Base-by-base conservation (phyloP, 2,113 vertebrate species). In the Antigone vipio region DNA sequence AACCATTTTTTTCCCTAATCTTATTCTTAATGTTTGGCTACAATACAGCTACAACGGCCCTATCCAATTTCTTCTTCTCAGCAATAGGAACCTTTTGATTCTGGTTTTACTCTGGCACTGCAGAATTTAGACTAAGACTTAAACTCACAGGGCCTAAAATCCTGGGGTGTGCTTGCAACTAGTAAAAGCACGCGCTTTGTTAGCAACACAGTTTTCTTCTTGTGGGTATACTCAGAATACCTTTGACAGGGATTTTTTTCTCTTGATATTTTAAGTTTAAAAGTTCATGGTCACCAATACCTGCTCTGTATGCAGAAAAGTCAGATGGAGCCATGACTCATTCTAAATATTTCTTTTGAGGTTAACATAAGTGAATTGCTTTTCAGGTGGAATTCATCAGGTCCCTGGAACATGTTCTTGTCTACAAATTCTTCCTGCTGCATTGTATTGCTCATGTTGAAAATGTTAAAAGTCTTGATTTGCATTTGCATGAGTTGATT, bases 381-480 rank as follows among this genome's bases (percentile, higher is more conserved):
- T 64, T 81, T 74, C 95, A 94, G 85, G 71, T 90, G 40, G 91
- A 88, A 92, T 78, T 67, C 59, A 92, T 90, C 73, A 91, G 52
- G 66, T 59, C 66, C 74, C 32, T 3, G 5, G 66, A 82, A 89
- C 2, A 2, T 85, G 76, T 56, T 82, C 79, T 60, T 74, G 26
- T 93, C 75, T 82, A 91, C 58, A 52, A 24, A 74, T 79, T 85
- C 8, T 24, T 88, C 60, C 62, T 68, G 68, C 32, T 86, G 56
- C 82, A 78, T 72, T 94, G 64, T 92, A 45, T 67, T 82, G 58
- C 72, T 62, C 35, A 64, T 81, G 40, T 81, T 76, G 60, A 69
- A 93, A 85, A 95, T 75, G 56, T 75, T 77, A 91, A 79, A 88
- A 50, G 44, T 79, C 75, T 79, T 87, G 62, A 96, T 97, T 94